Base-by-base conservation (phyloP, 2,888 invertebrate genomes). In the Listrodromus nycthemerus region DNA sequence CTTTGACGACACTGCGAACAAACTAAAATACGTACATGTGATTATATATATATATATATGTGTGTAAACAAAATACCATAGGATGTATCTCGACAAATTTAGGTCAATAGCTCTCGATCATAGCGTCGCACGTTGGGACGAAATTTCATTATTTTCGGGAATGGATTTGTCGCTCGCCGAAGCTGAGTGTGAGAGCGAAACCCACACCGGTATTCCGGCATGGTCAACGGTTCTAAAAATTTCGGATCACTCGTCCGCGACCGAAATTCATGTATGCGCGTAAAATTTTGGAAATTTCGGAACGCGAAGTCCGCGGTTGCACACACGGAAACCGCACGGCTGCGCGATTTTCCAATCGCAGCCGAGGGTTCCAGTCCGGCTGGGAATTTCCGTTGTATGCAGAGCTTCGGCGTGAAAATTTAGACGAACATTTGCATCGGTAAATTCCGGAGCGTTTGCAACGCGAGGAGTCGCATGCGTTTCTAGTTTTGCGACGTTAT, bases 61-160 rank as follows among this genome's bases (percentile, higher is more conserved):
- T 13, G 19, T 19, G 21, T 8, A 65, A 19, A 65, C 21, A 19
- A 19, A 0, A 3, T 2, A 37, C 4, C 1, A 37, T 19, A 6
- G 37, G 19, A 37, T 19, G 65, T 37, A 33, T 65, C 37, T 13
- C 37, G 21, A 7, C 10, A 10, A 37, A 65, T 19, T 37, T 37
- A 7, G 65, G 21, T 13, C 65, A 37, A 65, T 13, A 21, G 37
- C 65, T 37, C 7, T 63, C 63, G 13, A 63, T 65, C 65, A 65
- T 65, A 37, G 0, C 30, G 37, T 10, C 37, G 65, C 65, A 21
- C 37, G 37, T 52, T 70, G 30, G 21, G 33, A 52, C 52, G 52
- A 70, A 70, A 70, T 70, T 70, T 33, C 52, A 70, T 70, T 70
- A 70, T 33, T 19, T 19, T 13, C 45, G 30, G 21, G 52, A 70